These are phyloP conservation scores for Shargacucullia verbasci DNA, from an alignment of 2,888 invertebrate genomes.

Conservation along the genomic window DNA sequence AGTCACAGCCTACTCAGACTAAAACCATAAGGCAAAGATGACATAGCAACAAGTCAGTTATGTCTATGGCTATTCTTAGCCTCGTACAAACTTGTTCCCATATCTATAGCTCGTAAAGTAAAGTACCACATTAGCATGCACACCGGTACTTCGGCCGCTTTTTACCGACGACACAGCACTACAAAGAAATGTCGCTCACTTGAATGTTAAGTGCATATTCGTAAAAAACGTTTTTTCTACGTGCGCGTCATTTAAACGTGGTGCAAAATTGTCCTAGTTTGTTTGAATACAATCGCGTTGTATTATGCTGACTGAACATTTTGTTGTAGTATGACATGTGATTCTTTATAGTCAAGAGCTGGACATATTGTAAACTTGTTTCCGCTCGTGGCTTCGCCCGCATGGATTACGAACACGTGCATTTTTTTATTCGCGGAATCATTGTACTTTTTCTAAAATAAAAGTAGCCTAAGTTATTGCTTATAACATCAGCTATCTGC, in stretches of 20 bases:
- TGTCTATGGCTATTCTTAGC: slow-evolving; percentile 27
- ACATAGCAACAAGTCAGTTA: slow-evolving; percentile 4
- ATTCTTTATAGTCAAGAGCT: too few relatives aligned
- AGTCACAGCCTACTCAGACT: too few relatives aligned
- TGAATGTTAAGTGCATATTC: slow-evolving; percentile 51
- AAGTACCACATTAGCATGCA: slow-evolving; percentile 44
- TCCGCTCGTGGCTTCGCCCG: too few relatives aligned
- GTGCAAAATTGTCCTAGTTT: slow-evolving; percentile 32
- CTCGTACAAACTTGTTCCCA: slow-evolving; percentile 31
- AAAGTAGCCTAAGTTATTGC: too few relatives aligned
- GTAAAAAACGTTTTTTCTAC: slow-evolving; percentile 34
- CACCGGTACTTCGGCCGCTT: slow-evolving; percentile 34
- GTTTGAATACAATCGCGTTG: slow-evolving; percentile 1
- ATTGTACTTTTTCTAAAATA: too few relatives aligned
- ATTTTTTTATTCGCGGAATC: too few relatives aligned
- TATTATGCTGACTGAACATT: background rate
- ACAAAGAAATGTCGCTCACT: slow-evolving; percentile 38
- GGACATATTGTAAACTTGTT: too few relatives aligned
- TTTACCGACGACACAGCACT: slow-evolving; percentile 27
- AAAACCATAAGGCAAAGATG: slow-evolving; percentile 2
- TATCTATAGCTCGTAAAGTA: slow-evolving; percentile 15
- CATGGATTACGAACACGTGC: too few relatives aligned
- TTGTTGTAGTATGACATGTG: too few relatives aligned
- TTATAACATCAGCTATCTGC: too few relatives aligned
- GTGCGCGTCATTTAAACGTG: slow-evolving; percentile 31